These are phyloP conservation scores for Cavia aperea DNA, from an alignment of 2,113 vertebrate genomes.

Conservation along the genomic window DNA sequence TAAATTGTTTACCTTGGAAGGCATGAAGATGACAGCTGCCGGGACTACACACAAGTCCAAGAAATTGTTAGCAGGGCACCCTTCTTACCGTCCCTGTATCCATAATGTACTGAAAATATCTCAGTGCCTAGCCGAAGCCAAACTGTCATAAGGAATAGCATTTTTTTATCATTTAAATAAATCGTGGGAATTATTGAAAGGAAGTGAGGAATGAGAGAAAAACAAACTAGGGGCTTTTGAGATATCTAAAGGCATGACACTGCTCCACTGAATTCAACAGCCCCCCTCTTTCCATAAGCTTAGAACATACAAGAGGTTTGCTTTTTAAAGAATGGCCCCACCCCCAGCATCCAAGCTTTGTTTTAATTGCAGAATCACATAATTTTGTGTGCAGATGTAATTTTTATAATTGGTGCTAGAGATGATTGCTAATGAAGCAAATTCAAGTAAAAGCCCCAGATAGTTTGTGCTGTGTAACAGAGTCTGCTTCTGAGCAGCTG, in stretches of 20 bases:
- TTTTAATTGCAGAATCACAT: background rate
- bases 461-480: background rate
- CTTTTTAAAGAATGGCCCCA: background rate
- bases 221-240: rapidly evolving
- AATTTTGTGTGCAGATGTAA: background rate
- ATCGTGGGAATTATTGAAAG: background rate
- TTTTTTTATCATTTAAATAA: background rate
- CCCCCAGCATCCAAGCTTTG: background rate
- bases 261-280: rapidly evolving
- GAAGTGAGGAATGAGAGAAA: background rate
- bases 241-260: rapidly evolving
- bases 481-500: background rate
- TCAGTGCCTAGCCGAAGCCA: background rate
- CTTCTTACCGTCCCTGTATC: background rate
- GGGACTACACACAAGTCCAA: background rate
- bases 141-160: background rate
- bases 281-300: background rate
- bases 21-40: background rate
- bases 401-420: slow-evolving; percentile 10
- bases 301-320: background rate
- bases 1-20: background rate
- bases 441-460: background rate
- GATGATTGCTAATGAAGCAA: slow-evolving; percentile 20
- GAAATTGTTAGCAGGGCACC: background rate
- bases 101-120: background rate